These are phyloP conservation scores for Pao palembangensis DNA, from an alignment of 2,113 vertebrate species.

Conservation along the genomic window DNA sequence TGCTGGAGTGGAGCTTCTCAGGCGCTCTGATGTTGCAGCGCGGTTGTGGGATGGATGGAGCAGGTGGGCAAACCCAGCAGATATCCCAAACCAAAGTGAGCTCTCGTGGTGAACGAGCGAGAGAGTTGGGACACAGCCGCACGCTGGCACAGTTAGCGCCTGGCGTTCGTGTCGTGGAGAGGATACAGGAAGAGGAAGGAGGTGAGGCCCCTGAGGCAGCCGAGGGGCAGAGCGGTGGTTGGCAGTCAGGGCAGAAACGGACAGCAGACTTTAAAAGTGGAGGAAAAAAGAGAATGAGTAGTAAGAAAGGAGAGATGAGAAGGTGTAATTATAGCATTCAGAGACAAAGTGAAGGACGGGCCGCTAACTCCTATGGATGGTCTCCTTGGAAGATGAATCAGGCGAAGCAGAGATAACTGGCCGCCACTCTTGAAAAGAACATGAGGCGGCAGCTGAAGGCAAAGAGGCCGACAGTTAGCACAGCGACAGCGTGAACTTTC, in stretches of 20 bases:
- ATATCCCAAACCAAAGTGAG: no score
- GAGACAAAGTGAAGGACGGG: constrained; percentile 37
- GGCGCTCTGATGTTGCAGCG: constrained; percentile 18
- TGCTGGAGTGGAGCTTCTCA: constrained; percentile 31
- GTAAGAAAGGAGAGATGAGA: constrained; percentile 12
- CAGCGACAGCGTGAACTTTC: constrained; percentile 60
- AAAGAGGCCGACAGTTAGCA: constrained; percentile 51
- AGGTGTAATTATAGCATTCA: constrained; percentile 24
- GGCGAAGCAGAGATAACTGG: constrained; percentile 30
- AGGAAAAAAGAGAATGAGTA: constrained; percentile 10
- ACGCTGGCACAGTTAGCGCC: no score
- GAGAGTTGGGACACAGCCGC: no score
- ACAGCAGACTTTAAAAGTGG: constrained; percentile 8
- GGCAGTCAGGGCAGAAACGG: not conserved
- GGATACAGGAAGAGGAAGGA: no score
- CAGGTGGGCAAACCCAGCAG: no score
- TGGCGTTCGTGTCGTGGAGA: no score
- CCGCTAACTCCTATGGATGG: constrained; percentile 23
- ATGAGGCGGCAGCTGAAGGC: constrained; percentile 7
- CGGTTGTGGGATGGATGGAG: not conserved
- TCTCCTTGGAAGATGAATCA: constrained; percentile 16
- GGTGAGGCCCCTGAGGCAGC: no score
- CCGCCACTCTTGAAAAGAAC: constrained; percentile 3
- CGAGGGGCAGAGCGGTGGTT: no score
- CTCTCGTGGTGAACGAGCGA: no score